Percentiles rank a stretch among this genome's conserved stretches.
Evolutionary conservation across 2,888 invertebrate genomes (phyloP).

Genomic region (Pterobdella sp.): DNA sequence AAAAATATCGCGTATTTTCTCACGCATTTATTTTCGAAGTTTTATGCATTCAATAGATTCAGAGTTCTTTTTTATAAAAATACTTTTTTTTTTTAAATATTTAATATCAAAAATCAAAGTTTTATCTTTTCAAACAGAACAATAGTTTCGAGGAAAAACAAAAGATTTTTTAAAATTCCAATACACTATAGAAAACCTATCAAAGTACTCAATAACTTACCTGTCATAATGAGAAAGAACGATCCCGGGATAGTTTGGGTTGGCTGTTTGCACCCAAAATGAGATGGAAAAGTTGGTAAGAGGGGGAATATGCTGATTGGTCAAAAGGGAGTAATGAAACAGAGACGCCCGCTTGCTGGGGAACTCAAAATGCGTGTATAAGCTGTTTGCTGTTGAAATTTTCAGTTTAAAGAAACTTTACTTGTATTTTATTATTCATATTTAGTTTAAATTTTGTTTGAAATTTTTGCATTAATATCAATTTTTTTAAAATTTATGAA

Average conservation of each 20-base stretch:
- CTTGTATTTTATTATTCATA: background rate
- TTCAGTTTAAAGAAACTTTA: background rate
- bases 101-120: too few relatives aligned
- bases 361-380: slow-evolving; percentile 37
- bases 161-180: background rate
- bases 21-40: too few relatives aligned
- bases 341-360: slow-evolving; percentile 22
- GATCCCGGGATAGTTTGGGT: slow-evolving; percentile 36
- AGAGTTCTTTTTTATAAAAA: too few relatives aligned
- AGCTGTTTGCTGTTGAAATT: slow-evolving; percentile 33
- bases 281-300: slow-evolving; percentile 45
- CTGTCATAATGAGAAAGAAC: slow-evolving; percentile 35
- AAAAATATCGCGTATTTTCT: too few relatives aligned
- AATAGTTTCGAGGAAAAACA: too few relatives aligned
- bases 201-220: too few relatives aligned
- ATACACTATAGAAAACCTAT: too few relatives aligned
- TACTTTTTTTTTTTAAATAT: too few relatives aligned
- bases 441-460: too few relatives aligned
- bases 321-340: slow-evolving; percentile 41
- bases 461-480: too few relatives aligned
- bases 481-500: background rate
- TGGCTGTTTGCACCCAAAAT: slow-evolving; percentile 45
- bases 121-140: too few relatives aligned
- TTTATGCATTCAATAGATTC: too few relatives aligned
- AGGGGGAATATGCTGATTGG: slow-evolving; percentile 46